Base-by-base conservation (phyloP, 2,888 invertebrate genomes). In the Tinea trinotella region DNA sequence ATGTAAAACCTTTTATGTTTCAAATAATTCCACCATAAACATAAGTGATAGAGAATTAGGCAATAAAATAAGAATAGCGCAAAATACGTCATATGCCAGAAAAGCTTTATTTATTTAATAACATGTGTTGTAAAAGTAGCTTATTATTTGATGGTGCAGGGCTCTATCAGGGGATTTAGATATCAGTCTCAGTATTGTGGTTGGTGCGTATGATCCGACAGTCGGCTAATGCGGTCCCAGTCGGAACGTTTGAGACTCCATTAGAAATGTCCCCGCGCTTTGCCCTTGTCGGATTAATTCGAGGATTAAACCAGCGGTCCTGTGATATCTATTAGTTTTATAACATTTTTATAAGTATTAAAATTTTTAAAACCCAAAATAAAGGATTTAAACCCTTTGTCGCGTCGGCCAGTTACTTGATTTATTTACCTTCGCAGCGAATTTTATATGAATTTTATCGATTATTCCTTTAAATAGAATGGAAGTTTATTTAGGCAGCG, bases 241-340 rank as follows among this genome's bases (percentile, higher is more conserved):
- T 67, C 80, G 82, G 81, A 64, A 59, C 67, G 70, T 77, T 79
- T 80, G 71, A 71, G 66, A 67, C 65, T 62, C 71, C 67, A 74
- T 78, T 71, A 71, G 64, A 60, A 58, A 60, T 34, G 53, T 56
- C 56, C 59, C 63, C 24, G 55, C 62, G 62, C 63, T 58, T 57
- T 60, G 60, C 57, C 64, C 61, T 60, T 61, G 64, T 64, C 67
- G 64, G 71, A 75, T 76, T 76, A 74, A 59, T 48, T 30, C 48
- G 13, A 58, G 57, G 57, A 56, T 50, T 50, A 15, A 15, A 50
- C 12, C 18, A 13, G 50, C 50, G 24, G 50, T 7, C 46, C 24
- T 50, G 13, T 50, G 50, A 50, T 50, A 50, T 50, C 50, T 50
- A 50, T 50, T 50, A 50, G 50, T 22, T 50, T 50, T 50, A 50